Evolutionary conservation across 2,113 vertebrate species (phyloP), one percentile per base, ranked within the genome.

Genomic region (Circaetus gallicus): DNA sequence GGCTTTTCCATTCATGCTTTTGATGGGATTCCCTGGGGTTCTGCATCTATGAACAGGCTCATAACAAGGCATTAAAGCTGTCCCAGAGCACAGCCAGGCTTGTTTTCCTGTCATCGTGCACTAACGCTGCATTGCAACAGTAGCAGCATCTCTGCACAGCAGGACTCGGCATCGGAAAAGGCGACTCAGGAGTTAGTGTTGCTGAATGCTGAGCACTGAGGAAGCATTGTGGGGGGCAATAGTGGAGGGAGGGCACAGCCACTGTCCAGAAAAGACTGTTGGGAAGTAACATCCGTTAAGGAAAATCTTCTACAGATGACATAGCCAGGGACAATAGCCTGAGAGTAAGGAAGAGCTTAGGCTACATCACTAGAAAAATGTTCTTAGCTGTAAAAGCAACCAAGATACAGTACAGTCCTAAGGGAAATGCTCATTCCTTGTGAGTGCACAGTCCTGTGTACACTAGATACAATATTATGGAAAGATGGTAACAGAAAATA

Each of bases 41-140:
- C 80, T 94, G 91, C 90, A 92, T 91, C 91, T 94, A 79, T 62
- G 70, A 95, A 82, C 55, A 95, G 69, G 86, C 63, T 96, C 79
- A 42, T 67, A 81, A 93, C 43, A 78, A 86, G 76, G 69, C 72
- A 56, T 81, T 95, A 97, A 91, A 81, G 63, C 56, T 29, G 78
- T 82, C 72, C 92, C 80, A 92, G 56, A 89, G 81, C 86, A 93
- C 69, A 92, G 77, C 73, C 83, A 74, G 83, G 32, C 63, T 91
- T 63, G 73, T 80, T 82, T 81, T 82, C 63, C 92, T 86, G 69
- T 82, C 80, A 67, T 42, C 17, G 2, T 13, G n/a, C 80, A 49
- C 71, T 70, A 90, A 86, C 1, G 0, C 69, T 59, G 59, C 63
- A 59, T 63, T 34, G 2, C 56, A 83, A 80, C 63, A 83, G 85